These are phyloP conservation scores for Orthochromis malagaraziensis DNA, from an alignment of 2,113 vertebrate genomes.

Conservation along the genomic window DNA sequence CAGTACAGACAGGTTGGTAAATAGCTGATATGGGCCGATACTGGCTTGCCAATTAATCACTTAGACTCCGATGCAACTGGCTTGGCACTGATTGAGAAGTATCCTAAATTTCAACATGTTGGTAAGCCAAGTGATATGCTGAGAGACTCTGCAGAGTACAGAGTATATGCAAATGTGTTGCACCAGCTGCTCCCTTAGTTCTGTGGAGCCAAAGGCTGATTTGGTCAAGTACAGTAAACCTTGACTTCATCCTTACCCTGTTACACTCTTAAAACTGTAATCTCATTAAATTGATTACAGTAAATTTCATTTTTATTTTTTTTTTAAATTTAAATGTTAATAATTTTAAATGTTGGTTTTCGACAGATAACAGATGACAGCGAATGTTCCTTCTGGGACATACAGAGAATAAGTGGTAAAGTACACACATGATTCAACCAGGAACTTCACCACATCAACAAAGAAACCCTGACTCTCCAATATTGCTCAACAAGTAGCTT, in stretches of 20 bases:
- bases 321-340: fast-evolving
- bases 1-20: neutral
- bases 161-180: neutral
- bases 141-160: neutral
- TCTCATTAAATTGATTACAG: neutral
- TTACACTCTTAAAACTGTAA: neutral
- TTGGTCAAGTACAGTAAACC: neutral
- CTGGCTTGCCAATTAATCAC: neutral
- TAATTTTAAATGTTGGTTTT: neutral
- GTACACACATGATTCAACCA: neutral
- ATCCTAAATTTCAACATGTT: neutral
- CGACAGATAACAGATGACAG: neutral
- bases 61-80: neutral
- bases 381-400: neutral
- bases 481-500: neutral
- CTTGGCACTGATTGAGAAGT: neutral
- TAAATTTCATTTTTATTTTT: neutral
- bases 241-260: neutral
- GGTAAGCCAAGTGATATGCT: neutral
- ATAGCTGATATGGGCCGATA: neutral
- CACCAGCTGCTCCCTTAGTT: neutral
- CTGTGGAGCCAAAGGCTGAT: neutral
- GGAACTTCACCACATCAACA: neutral
- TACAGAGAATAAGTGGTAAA: neutral
- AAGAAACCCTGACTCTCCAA: neutral